Evolutionary conservation across 2,113 vertebrate genomes (phyloP), one percentile per base, ranked within the genome.

Genomic region (Albula glossodonta): DNA sequence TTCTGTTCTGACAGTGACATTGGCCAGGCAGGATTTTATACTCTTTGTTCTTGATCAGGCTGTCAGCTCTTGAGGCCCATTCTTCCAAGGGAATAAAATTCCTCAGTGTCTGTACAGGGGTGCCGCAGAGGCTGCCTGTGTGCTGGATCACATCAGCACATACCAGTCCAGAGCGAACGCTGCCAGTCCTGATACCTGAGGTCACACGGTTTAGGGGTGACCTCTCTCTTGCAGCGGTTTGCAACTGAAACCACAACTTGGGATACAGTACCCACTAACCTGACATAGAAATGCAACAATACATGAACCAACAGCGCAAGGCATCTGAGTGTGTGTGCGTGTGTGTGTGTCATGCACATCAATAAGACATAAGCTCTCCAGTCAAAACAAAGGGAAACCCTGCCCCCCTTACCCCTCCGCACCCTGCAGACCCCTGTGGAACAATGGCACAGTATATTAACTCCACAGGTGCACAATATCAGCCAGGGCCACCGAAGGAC

Each of bases 381-480:
- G 88, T 89, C 88, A 91, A 93, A 92, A 94, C 89, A 91, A 91
- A 25, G 81, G 86, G 85, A 74, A 13, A 60, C 80, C 86, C 88
- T 83, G 83, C 85, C 84, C 91, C 53, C 53, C 53, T 12, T 12
- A 11, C 57, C 57, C 57, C 57, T 15, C 57, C 57, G 11, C 57
- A 10, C 60, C 2, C 8, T 4, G 17, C 60, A 15, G 15, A 15
- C 60, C 19, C 60, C 60, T 11, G n/a, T 74, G 81, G 66, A 84
- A 93, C 93, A 93, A 92, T 66, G 80, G 80, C 4, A 86, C 85
- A 89, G 92, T 90, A 91, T 92, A 95, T 94, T 86, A 93, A 94
- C 91, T 93, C 90, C 88, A 91, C 94, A 96, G 94, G 92, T 96
- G 95, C 92, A 94, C 84, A 92, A 93, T 94, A 95, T 93, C 91